phyloP scores from a whole-genome alignment of 1,140 invertebrate genomes.

The Lanistes nyassanus region DNA sequence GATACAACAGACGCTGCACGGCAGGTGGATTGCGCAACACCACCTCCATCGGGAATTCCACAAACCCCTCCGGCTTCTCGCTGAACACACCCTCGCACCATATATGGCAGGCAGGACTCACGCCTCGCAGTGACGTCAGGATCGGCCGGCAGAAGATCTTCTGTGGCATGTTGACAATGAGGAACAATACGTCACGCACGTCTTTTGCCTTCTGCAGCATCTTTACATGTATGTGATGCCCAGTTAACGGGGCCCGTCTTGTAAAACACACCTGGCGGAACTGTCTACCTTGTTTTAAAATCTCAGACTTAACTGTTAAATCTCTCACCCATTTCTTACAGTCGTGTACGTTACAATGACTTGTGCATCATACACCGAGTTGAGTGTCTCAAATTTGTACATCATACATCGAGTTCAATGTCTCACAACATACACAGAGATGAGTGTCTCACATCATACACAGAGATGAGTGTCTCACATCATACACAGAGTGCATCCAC shows the following conservation, averaged over 20 bases:
- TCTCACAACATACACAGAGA: no score
- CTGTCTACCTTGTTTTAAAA: no score
- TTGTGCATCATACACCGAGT: no score
- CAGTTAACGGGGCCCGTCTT: background rate
- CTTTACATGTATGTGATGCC: background rate
- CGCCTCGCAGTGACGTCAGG: background rate
- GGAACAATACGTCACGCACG: slow-evolving; percentile 5
- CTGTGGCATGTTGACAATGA: slow-evolving; percentile 3
- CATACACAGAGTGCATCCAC: background rate
- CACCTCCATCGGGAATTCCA: background rate
- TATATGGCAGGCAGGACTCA: background rate
- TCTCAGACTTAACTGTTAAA: no score
- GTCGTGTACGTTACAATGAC: no score
- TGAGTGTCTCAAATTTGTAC: no score
- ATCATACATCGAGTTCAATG: no score
- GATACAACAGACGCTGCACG: slow-evolving; percentile 13
- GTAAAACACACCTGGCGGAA: background rate
- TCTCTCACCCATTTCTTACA: no score
- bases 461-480: no score
- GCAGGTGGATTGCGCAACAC: slow-evolving; percentile 5
- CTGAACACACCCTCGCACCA: slow-evolving; percentile 20
- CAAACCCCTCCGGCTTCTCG: background rate
- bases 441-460: no score
- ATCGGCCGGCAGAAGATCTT: slow-evolving; percentile 5
- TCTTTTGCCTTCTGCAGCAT: background rate